phyloP scores from a whole-genome alignment of 2,888 invertebrate species.

The Ochropacha duplaris region DNA sequence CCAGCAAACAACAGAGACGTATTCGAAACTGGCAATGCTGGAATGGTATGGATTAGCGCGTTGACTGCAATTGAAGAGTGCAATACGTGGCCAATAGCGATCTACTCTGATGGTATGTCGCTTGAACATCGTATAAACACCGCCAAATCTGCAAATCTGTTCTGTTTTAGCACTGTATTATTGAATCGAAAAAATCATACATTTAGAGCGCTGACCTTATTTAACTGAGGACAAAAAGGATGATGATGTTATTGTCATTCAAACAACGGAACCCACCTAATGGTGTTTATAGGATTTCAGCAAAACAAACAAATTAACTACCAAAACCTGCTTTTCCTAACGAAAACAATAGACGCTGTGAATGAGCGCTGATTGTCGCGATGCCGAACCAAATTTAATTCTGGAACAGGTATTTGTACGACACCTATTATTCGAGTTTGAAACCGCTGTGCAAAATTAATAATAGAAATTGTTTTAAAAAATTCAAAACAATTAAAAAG shows the following conservation, averaged over 20 bases:
- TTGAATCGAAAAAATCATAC: too few species aligned
- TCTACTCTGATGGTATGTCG: background rate
- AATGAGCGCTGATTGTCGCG: conserved; percentile 48
- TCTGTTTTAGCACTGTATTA: background rate
- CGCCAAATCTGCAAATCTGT: background rate
- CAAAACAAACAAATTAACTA: conserved; percentile 45
- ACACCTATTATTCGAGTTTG: background rate
- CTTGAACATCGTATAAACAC: background rate
- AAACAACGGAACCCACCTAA: conserved; percentile 16
- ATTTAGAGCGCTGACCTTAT: too few species aligned
- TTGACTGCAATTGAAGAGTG: conserved; percentile 47
- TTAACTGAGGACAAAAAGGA: too few species aligned
- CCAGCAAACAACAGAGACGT: conserved; percentile 32
- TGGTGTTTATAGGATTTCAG: conserved; percentile 33
- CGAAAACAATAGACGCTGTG: conserved; percentile 39
- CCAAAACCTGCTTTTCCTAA: conserved; percentile 39
- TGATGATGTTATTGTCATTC: conserved; percentile 1
- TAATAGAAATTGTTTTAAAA: background rate
- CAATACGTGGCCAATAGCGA: conserved; percentile 21
- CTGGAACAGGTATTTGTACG: conserved; percentile 18
- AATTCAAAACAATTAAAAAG: too few species aligned
- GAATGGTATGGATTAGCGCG: conserved; percentile 57
- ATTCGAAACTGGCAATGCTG: conserved; percentile 46
- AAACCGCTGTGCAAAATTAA: background rate
- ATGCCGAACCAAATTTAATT: conserved; percentile 38